Conservation (phyloP, 1,140 invertebrate species). For the Diachasma alloeum region DNA sequence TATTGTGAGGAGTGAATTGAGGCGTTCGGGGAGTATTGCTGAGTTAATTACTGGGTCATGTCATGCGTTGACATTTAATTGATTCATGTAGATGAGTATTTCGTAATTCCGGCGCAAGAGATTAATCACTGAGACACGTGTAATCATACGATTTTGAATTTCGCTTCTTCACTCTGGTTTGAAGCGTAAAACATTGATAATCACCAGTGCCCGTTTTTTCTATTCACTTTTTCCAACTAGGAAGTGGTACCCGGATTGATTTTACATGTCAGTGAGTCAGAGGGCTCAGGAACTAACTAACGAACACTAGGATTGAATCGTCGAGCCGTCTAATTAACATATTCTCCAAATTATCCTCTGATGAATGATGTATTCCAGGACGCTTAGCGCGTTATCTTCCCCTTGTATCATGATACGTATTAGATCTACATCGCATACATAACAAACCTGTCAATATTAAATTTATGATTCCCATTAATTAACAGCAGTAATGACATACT, state of each 20-base stretch:
- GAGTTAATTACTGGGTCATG: neutral
- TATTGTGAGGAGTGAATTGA: neutral
- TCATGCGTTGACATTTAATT: neutral
- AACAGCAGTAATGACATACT: slow-evolving; percentile 2
- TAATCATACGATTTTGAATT: neutral
- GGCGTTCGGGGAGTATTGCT: neutral
- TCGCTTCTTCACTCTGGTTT: neutral
- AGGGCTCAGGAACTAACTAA: no score
- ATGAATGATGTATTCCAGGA: neutral
- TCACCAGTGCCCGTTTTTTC: neutral
- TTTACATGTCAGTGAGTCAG: no score
- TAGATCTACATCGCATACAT: neutral
- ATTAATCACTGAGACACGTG: neutral
- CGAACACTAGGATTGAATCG: no score
- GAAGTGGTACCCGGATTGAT: no score
- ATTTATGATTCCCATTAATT: slow-evolving; percentile 24
- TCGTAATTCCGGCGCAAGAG: neutral
- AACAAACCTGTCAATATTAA: slow-evolving; percentile 17
- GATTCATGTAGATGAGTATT: neutral
- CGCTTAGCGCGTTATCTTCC: neutral
- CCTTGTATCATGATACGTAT: neutral
- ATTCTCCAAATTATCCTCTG: neutral
- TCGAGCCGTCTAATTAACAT: neutral
- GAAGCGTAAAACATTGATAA: neutral
- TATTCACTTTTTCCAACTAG: neutral